A percentile compares a stretch with the other conserved stretches of the same genome.
Evolutionary conservation across 2,113 vertebrate species (phyloP).

Genomic region (Hassar affinis): DNA sequence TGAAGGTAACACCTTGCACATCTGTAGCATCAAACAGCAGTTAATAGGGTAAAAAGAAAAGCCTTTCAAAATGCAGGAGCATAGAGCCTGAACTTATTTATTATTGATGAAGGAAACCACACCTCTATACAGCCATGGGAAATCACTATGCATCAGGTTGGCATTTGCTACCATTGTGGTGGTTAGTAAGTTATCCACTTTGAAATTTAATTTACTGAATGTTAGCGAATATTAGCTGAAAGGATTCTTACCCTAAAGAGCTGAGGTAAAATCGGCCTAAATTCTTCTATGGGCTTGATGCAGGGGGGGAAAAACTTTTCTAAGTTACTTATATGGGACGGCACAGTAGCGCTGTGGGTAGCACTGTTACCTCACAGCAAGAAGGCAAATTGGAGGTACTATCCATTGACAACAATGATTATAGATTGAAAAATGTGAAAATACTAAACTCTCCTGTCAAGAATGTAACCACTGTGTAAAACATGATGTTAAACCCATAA

Average conservation of each 20-base stretch:
- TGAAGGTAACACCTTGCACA: conserved; percentile 5
- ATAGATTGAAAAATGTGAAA: too few relatives aligned
- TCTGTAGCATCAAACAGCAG: conserved; percentile 38
- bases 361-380: too few relatives aligned
- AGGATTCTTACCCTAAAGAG: conserved; percentile 23
- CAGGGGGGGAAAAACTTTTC: background rate
- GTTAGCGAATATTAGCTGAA: conserved; percentile 35
- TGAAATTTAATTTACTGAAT: conserved; percentile 23
- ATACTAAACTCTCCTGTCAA: too few relatives aligned
- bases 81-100: conserved; percentile 41
- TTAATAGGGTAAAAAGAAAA: conserved; percentile 10
- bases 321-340: background rate
- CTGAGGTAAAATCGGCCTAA: conserved; percentile 3
- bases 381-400: too few relatives aligned
- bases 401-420: too few relatives aligned
- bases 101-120: conserved; percentile 45
- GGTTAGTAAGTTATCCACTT: conserved; percentile 17
- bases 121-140: conserved; percentile 40
- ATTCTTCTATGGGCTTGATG: background rate
- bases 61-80: conserved; percentile 25
- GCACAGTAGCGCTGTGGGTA: too few relatives aligned
- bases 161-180: conserved; percentile 26
- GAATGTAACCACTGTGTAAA: too few relatives aligned
- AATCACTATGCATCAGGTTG: conserved; percentile 42
- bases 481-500: too few relatives aligned